Conservation (phyloP, 2,888 invertebrate genomes). For the Amiota minor region DNA sequence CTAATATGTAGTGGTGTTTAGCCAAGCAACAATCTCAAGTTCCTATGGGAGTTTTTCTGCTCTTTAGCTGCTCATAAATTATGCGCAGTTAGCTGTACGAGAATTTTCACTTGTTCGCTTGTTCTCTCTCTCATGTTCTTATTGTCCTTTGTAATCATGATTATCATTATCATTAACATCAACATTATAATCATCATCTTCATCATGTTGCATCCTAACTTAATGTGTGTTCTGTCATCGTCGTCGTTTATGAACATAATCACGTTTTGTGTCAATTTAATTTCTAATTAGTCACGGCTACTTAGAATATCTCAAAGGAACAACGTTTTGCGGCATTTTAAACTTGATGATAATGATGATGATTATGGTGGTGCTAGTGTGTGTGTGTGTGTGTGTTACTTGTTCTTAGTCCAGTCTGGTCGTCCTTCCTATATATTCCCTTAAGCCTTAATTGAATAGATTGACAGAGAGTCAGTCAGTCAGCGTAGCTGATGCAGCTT, state of each 20-base stretch:
- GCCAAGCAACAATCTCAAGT: no score
- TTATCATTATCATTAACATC: not conserved
- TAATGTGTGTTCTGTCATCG: slow-evolving; percentile 1
- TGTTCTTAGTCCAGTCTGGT: not conserved
- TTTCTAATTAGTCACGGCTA: slow-evolving; percentile 62
- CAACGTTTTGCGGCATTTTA: slow-evolving; percentile 6
- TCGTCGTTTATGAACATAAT: slow-evolving; percentile 33
- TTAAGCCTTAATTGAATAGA: slow-evolving; percentile 21
- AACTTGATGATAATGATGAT: not conserved
- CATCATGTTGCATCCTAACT: not conserved
- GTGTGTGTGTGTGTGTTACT: no score
- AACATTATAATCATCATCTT: not conserved
- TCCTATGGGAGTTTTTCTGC: slow-evolving; percentile 26
- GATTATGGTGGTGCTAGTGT: not conserved
- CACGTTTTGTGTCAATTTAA: slow-evolving; percentile 63
- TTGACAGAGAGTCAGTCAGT: not conserved
- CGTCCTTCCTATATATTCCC: not conserved
- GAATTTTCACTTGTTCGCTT: not conserved
- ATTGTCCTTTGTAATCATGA: not conserved
- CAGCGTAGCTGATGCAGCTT: no score
- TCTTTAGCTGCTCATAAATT: slow-evolving; percentile 44
- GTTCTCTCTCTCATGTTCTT: not conserved
- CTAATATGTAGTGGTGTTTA: no score
- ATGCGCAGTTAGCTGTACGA: slow-evolving; percentile 38
- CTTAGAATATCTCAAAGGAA: slow-evolving; percentile 39